A percentile compares a stretch with the other conserved stretches of the same genome.
Evolutionary conservation across 2,113 vertebrate species (phyloP).

Genomic region (Enhydra lutris): DNA sequence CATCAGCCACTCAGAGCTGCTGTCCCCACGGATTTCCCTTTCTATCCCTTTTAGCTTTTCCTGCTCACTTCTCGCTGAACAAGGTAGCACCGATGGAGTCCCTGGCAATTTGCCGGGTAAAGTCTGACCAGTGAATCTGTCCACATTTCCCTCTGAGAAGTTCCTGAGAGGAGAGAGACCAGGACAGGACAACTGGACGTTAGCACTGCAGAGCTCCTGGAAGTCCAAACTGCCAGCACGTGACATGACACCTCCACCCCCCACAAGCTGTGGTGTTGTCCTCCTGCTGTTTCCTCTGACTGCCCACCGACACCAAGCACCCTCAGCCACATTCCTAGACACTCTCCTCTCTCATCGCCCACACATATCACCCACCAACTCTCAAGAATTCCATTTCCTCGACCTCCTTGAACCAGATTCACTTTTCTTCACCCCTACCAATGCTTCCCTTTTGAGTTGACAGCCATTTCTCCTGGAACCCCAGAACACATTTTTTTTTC

Average conservation of each 20-base stretch:
- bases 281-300: neutral
- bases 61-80: neutral
- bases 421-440: neutral
- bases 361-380: too few relatives aligned
- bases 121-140: neutral
- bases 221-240: fast-evolving
- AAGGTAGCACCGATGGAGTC: neutral
- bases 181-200: fast-evolving
- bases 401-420: neutral
- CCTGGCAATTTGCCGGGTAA: fast-evolving
- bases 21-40: fast-evolving
- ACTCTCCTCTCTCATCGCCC: fast-evolving
- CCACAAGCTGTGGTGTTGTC: fast-evolving
- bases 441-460: fast-evolving
- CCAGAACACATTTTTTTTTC: fast-evolving
- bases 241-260: fast-evolving
- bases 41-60: neutral
- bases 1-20: neutral
- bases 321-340: neutral
- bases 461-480: neutral
- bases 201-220: fast-evolving
- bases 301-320: neutral
- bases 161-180: neutral
- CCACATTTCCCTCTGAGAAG: neutral
- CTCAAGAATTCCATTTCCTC: neutral